These are phyloP conservation scores for Macquaria australasica DNA, from an alignment of 2,113 vertebrate genomes.

Conservation along the genomic window DNA sequence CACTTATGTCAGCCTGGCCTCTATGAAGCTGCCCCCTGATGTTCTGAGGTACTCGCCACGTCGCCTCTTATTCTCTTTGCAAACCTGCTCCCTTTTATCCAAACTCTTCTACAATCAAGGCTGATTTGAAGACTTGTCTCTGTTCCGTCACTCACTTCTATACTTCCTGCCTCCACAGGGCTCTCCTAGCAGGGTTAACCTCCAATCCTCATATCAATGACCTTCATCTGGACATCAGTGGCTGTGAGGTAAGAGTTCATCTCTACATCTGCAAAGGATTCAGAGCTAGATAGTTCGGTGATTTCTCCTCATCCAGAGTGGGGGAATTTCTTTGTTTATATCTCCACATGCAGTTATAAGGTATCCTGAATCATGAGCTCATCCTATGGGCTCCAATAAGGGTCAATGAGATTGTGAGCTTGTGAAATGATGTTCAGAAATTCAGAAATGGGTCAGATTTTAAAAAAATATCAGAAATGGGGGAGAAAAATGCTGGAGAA, in stretches of 20 bases:
- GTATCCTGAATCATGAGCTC: neutral
- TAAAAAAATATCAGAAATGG: too few relatives aligned
- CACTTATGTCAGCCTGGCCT: constrained; percentile 86
- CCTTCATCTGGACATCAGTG: constrained; percentile 88
- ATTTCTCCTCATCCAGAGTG: neutral
- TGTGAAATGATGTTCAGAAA: neutral
- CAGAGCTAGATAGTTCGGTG: neutral
- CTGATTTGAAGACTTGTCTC: constrained; percentile 8
- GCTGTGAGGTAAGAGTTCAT: constrained; percentile 86
- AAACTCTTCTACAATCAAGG: neutral
- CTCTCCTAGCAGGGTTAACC: constrained; percentile 86
- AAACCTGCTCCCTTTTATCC: constrained; percentile 40
- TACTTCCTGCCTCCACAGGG: constrained; percentile 69
- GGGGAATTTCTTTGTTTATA: neutral
- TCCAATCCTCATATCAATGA: constrained; percentile 90
- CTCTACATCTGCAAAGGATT: neutral
- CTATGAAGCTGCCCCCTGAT: constrained; percentile 88
- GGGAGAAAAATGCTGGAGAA: neutral
- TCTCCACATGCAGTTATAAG: neutral
- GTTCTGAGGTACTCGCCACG: constrained; percentile 85
- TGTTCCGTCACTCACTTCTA: constrained; percentile 14
- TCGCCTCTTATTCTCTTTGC: constrained; percentile 1
- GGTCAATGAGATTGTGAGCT: neutral
- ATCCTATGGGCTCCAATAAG: too few relatives aligned
- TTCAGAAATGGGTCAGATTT: too few relatives aligned